These are phyloP conservation scores for Phengaris alcon DNA, from an alignment of 2,888 invertebrate species.

Conservation along the genomic window DNA sequence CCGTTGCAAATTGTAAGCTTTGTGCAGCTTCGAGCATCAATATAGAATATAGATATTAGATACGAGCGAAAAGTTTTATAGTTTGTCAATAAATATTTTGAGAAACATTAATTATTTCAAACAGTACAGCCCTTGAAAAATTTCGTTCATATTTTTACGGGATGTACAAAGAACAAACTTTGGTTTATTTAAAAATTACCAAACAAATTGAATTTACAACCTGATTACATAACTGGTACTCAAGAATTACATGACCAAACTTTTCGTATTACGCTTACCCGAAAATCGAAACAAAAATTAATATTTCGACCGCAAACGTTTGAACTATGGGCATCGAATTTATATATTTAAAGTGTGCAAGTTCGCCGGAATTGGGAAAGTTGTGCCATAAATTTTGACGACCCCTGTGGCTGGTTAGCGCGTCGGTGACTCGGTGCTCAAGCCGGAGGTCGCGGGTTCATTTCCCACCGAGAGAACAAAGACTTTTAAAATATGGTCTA, in stretches of 20 bases:
- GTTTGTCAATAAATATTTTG: too few relatives aligned
- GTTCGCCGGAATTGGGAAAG: conserved; percentile 23
- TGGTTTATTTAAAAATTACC: neutral
- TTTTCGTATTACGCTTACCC: neutral
- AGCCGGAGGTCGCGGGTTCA: too few relatives aligned
- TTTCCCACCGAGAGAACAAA: too few relatives aligned
- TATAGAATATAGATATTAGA: neutral
- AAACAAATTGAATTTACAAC: neutral
- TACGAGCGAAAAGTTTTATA: neutral
- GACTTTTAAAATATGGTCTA: too few relatives aligned
- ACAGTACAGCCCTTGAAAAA: neutral
- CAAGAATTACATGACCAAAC: neutral
- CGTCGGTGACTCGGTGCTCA: too few relatives aligned
- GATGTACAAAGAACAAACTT: neutral
- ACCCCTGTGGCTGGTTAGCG: neutral
- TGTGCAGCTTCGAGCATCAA: neutral
- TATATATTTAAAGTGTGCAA: conserved; percentile 22
- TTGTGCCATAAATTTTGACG: conserved; percentile 30
- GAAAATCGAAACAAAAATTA: conserved; percentile 8
- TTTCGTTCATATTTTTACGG: neutral
- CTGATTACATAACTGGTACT: neutral
- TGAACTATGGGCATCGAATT: neutral
- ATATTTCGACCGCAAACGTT: neutral
- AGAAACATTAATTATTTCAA: neutral
- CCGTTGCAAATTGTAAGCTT: conserved; percentile 11